Evolutionary conservation across 2,888 invertebrate genomes (phyloP).

Genomic region (Stenichneumon culpator): DNA sequence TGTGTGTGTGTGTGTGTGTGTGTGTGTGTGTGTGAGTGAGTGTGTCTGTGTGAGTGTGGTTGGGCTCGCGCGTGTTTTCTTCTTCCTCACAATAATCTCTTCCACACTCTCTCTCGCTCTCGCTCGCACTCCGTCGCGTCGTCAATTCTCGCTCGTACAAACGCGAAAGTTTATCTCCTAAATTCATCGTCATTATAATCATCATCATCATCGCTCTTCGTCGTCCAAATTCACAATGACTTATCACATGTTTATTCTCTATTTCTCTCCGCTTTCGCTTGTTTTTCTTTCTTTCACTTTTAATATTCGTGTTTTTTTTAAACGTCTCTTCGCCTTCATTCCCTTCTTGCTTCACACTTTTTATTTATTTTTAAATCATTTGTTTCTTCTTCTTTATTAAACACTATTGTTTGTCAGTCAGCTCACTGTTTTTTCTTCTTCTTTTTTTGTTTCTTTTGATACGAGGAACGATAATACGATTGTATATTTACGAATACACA

Average conservation of each 20-base stretch:
- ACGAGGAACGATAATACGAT: slow-evolving; percentile 85
- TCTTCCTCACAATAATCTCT: slow-evolving; percentile 19
- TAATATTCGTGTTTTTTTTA: slow-evolving; percentile 24
- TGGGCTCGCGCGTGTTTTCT: slow-evolving; percentile 8
- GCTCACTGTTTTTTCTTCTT: slow-evolving; percentile 77
- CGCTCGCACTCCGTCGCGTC: not conserved
- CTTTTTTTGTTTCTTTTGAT: slow-evolving; percentile 72
- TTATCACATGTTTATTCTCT: slow-evolving; percentile 83
- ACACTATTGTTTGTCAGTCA: slow-evolving; percentile 82
- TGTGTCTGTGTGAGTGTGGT: slow-evolving; percentile 29
- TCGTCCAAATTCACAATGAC: slow-evolving; percentile 81
- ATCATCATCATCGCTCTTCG: slow-evolving; percentile 64
- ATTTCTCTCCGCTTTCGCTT: slow-evolving; percentile 57
- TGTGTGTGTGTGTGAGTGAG: no score
- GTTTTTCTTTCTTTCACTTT: slow-evolving; percentile 67
- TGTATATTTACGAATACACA: slow-evolving; percentile 83
- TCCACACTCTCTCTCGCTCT: slow-evolving; percentile 7
- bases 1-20: no score
- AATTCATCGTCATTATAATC: slow-evolving; percentile 9
- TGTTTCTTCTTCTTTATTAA: slow-evolving; percentile 69
- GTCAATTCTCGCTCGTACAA: slow-evolving; percentile 11
- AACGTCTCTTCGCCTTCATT: slow-evolving; percentile 70
- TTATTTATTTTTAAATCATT: slow-evolving; percentile 52
- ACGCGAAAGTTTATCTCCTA: slow-evolving; percentile 15
- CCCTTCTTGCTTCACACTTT: slow-evolving; percentile 43